Evolutionary conservation across 2,888 invertebrate species (phyloP), one percentile per base, ranked within the genome.

Genomic region (Physocephala rufipes): DNA sequence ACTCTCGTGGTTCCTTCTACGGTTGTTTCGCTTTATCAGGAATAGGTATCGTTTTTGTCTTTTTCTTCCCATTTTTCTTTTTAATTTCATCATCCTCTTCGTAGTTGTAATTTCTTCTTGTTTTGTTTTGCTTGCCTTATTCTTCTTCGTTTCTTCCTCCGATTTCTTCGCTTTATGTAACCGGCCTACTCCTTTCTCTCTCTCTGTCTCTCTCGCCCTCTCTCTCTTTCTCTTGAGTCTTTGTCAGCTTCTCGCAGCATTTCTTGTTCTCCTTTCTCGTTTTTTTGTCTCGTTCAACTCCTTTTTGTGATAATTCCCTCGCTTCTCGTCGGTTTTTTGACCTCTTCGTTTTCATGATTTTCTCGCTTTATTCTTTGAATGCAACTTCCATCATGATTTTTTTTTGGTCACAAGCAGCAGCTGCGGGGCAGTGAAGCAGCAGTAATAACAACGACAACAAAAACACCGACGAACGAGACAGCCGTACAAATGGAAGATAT

Each of bases 71-170:
- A 1, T 28, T 36, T 28, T 13, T 28, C 16, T 59, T 3, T 16
- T 30, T 21, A 16, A 26, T 51, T 49, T 24, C 9, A 36, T 5
- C 55, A 30, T 2, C 36, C 30, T 36, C 15, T 58, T 73, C 71
- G 72, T 74, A 13, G 28, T 65, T 47, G 21, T 26, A 16, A 58
- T 61, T 43, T 47, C 64, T 62, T 80, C 77, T 71, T 77, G 78
- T 76, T 80, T 81, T 80, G 80, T 80, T 80, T 80, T 80, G 81
- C 77, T 80, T 77, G 78, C 74, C 76, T 78, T 67, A 59, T 67
- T 67, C 47, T 58, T 67, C 67, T 28, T 15, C 45, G 26, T 36
- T 43, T 67, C 45, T 47, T 59, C 43, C 55, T 67, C 13, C 5
- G 49, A 21, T 24, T 30, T n/a, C n/a, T n/a, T n/a, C n/a, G n/a